These are phyloP conservation scores for Rhea pennata DNA, from an alignment of 2,113 vertebrate genomes.

Conservation along the genomic window DNA sequence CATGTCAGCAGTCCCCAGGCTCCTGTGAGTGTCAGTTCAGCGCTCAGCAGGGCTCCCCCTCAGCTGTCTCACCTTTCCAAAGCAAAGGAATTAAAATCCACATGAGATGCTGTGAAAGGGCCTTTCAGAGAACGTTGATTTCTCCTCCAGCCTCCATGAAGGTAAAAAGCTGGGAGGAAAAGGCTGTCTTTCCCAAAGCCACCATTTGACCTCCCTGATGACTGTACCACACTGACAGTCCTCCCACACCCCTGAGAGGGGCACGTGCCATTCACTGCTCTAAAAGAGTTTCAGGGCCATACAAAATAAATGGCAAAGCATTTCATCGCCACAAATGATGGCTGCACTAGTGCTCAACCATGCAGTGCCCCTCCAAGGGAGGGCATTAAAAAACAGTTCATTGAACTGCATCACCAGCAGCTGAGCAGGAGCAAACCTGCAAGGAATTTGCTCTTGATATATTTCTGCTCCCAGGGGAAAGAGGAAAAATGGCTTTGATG, in stretches of 20 bases:
- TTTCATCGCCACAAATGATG: neutral
- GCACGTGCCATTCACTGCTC: neutral
- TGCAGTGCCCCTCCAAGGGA: neutral
- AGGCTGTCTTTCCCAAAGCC: neutral
- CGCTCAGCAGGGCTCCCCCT: neutral
- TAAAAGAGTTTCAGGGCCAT: neutral
- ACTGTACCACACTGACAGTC: too few relatives aligned
- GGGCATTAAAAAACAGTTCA: neutral
- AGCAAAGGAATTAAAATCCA: neutral
- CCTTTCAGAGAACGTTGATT: neutral
- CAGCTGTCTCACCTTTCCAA: neutral
- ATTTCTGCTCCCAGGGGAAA: neutral
- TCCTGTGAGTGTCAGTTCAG: too few relatives aligned
- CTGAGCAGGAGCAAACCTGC: neutral
- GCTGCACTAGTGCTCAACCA: neutral
- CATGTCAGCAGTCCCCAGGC: too few relatives aligned
- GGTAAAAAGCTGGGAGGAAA: neutral
- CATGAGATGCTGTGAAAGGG: neutral
- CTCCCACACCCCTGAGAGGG: accelerated
- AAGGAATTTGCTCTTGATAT: neutral
- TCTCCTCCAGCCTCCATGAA: neutral
- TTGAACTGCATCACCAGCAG: neutral
- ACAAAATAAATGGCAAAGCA: neutral
- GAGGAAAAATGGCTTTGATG: neutral
- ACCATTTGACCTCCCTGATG: neutral